Percentiles rank a stretch among this genome's conserved stretches.
Conservation (phyloP, 2,888 invertebrate genomes). For the Drosophila subsilvestris region DNA sequence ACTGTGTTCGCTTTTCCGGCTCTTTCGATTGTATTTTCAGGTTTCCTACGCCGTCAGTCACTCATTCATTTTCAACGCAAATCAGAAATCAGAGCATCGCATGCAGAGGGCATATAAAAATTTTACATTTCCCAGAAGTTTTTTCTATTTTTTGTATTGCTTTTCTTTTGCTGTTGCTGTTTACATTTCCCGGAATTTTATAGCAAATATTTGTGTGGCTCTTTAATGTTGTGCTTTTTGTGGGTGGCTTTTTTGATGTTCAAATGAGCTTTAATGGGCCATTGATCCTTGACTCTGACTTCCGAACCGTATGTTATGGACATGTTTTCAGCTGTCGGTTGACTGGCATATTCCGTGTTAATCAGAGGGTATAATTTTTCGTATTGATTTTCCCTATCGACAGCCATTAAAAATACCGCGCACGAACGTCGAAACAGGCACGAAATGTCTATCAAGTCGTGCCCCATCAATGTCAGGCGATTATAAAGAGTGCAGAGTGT, state of each 20-base stretch:
- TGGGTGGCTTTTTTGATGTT: not conserved
- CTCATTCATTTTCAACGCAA: conserved; percentile 46
- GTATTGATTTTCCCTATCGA: conserved; percentile 63
- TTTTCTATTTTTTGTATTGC: not conserved
- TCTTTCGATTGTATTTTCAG: conserved; percentile 26
- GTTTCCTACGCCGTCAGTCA: conserved; percentile 3
- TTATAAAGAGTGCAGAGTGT: conserved; percentile 15
- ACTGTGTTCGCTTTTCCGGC: conserved; percentile 17
- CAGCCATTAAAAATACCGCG: conserved; percentile 55
- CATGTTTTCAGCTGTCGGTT: conserved; percentile 14
- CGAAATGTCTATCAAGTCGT: conserved; percentile 64
- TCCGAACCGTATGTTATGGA: not conserved
- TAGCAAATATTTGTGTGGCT: not conserved
- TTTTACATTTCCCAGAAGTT: conserved; percentile 14
- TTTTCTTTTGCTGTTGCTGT: not conserved
- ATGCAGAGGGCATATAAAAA: conserved; percentile 55
- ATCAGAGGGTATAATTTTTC: conserved; percentile 43
- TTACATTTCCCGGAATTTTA: conserved; percentile 4
- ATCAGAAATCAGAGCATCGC: conserved; percentile 55
- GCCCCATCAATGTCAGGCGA: conserved; percentile 45
- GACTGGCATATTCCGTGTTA: conserved; percentile 51
- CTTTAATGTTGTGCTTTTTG: not conserved
- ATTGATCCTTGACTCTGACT: not conserved
- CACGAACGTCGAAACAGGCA: conserved; percentile 54
- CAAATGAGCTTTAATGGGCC: not conserved